Percentiles rank a stretch among this genome's conserved stretches.
These are phyloP conservation scores for Pseudomyrmex pallidus DNA, from an alignment of 1,140 invertebrate genomes.

Conservation along the genomic window DNA sequence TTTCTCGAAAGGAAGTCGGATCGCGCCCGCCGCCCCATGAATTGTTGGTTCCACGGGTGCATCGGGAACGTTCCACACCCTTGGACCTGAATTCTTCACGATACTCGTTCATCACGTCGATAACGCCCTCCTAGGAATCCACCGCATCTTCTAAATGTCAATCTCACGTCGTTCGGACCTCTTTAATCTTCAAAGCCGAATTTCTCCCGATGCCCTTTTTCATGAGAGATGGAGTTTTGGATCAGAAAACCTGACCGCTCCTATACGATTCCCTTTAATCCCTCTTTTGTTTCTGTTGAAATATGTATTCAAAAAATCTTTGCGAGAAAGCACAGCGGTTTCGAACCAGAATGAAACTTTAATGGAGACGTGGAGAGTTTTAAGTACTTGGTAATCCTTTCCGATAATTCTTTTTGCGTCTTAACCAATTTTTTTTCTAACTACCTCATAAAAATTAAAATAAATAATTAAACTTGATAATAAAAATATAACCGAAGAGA, in stretches of 20 bases:
- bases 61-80: slow-evolving; percentile 2
- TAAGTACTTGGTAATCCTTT: too few species aligned
- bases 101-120: slow-evolving; percentile 60
- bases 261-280: background rate
- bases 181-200: slow-evolving; percentile 44
- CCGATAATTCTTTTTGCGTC: too few species aligned
- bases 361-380: too few species aligned
- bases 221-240: slow-evolving; percentile 48
- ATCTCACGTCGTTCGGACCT: slow-evolving; percentile 23
- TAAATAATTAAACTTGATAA: too few species aligned
- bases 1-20: slow-evolving; percentile 47
- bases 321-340: background rate
- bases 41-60: slow-evolving; percentile 44
- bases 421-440: too few species aligned
- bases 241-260: slow-evolving; percentile 23
- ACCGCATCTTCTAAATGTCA: slow-evolving; percentile 57
- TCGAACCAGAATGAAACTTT: background rate
- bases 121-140: slow-evolving; percentile 52
- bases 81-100: slow-evolving; percentile 49
- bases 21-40: slow-evolving; percentile 23
- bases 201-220: background rate
- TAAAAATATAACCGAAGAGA: background rate
- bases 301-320: background rate
- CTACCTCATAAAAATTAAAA: background rate
- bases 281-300: background rate